Evolutionary conservation across 2,888 invertebrate genomes (phyloP), one percentile per base, ranked within the genome.

Genomic region (Hirtodrosophila trivittata): DNA sequence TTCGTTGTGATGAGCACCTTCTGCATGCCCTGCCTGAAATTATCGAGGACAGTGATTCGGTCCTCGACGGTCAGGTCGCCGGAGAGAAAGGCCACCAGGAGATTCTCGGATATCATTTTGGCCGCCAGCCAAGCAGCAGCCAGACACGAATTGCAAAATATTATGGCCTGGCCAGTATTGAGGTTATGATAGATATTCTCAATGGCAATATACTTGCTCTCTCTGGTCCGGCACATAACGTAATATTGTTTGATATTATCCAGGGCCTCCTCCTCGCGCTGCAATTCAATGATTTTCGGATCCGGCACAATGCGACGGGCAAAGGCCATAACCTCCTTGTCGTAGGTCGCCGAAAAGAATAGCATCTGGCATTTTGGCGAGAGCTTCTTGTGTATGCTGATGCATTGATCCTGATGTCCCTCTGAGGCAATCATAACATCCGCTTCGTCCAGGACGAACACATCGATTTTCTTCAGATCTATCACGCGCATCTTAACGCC

Each of bases 361-460:
- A 99, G 95, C 95, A 98, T 97, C 91, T 99, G 99, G 90, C 98
- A 98, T 47, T 93, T 77, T 6, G 77, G 26, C 12, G 16, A 57
- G 1, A 68, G 38, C 52, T 54, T 41, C 62, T 97, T 97, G 89
- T 98, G 97, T 84, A 99, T 97, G 57, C 97, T 93, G 77, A 98
- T 96, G 80, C 97, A 97, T 87, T 98, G 97, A 90, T 98, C 98
- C 89, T 97, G 97, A 91, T 98, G 98, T 0, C 99, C 99, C 91
- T 98, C 98, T 18, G 97, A 95, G n/a, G 96, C 97, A 82, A 99
- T 98, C 99, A 99, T 99, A 0, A 99, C 97, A 92, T 99, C 99
- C 5, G 99, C 99, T 92, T 99, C 99, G 90, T 99, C 99, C 75
- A 99, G 91, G 6, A 99, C 98, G 92, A 99, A 98, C 10, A 98